Base-by-base conservation (phyloP, 2,888 invertebrate genomes). In the Trichogramma dendrolimi region DNA sequence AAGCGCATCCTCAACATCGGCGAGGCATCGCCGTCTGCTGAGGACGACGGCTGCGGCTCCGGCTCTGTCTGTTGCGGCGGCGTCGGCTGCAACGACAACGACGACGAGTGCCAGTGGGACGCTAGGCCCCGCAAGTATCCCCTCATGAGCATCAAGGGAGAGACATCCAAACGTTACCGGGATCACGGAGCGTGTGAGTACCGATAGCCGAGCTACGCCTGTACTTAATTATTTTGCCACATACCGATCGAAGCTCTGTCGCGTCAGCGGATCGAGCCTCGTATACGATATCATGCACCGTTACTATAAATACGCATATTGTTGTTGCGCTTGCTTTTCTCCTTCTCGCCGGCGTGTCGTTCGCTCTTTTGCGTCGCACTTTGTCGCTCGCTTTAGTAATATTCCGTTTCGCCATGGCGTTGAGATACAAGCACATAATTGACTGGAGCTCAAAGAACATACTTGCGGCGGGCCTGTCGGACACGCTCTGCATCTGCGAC, bases 361-460 rank as follows among this genome's bases (percentile, higher is more conserved):
- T 27, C 27, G 27, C 27, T 27, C 27, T 27, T 2, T 27, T 27
- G 27, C 27, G 27, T 27, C 27, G 27, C 27, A 2, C 1, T 27
- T 27, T 2, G 27, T 27, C 27, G 27, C 27, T 27, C 27, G 27
- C 46, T 46, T 46, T 46, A 68, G 65, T 66, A 40, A 67, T 66
- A n/a, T 67, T 67, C 53, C 55, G 62, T 8, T 65, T 65, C 47
- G 65, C 65, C 11, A 48, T 56, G 44, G 0, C 60, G 10, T 61
- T 67, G 5, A 62, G 43, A 8, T 46, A 27, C 2, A 62, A 62
- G 48, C 57, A 64, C 27, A 54, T 67, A 4, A 49, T 75, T n/a
- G 76, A 75, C 56, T 76, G 75, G 76, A 69, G 75, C 8, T 61
- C 69, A 4, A 67, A 38, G 5, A 66, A 73, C 54, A 10, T 69